Conservation (phyloP, 2,888 invertebrate genomes). For the Lordiphosa fenestrarum region DNA sequence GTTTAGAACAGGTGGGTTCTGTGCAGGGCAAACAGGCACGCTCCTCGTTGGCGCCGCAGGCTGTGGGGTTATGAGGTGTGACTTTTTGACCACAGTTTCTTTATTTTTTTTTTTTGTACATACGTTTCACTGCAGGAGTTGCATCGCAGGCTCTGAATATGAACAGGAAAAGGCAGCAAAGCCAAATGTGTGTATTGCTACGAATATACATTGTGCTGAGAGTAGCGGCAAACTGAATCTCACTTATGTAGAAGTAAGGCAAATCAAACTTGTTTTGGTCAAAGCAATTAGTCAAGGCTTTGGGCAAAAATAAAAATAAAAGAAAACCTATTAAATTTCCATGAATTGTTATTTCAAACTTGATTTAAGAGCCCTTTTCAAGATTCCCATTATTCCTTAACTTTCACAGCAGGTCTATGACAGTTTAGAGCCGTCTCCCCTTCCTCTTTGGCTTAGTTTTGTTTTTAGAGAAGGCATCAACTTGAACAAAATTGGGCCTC, state of each 20-base stretch:
- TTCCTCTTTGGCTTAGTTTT: too few species aligned
- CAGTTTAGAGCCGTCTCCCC: too few species aligned
- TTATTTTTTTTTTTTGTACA: too few species aligned
- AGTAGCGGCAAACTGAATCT: conserved; percentile 3
- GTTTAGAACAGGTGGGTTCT: conserved; percentile 31
- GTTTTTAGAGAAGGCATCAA: too few species aligned
- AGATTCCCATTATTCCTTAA: too few species aligned
- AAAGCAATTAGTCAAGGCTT: conserved; percentile 41
- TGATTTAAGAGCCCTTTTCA: too few species aligned
- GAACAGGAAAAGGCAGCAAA: background rate
- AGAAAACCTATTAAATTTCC: too few species aligned
- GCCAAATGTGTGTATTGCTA: background rate
- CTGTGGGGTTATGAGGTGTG: conserved; percentile 25
- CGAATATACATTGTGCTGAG: conserved; percentile 13
- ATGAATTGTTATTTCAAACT: too few species aligned
- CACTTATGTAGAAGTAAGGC: conserved; percentile 19
- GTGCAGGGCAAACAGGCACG: conserved; percentile 36
- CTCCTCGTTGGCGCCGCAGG: conserved; percentile 45
- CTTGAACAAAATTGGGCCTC: too few species aligned
- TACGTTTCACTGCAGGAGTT: background rate
- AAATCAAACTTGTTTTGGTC: conserved; percentile 24
- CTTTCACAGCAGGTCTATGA: too few species aligned
- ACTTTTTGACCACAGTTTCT: too few species aligned
- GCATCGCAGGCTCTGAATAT: background rate
- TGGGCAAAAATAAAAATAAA: too few species aligned